Base-by-base conservation (phyloP, 2,797 vertebrate species). In the Enteromius fasciolatus region DNA sequence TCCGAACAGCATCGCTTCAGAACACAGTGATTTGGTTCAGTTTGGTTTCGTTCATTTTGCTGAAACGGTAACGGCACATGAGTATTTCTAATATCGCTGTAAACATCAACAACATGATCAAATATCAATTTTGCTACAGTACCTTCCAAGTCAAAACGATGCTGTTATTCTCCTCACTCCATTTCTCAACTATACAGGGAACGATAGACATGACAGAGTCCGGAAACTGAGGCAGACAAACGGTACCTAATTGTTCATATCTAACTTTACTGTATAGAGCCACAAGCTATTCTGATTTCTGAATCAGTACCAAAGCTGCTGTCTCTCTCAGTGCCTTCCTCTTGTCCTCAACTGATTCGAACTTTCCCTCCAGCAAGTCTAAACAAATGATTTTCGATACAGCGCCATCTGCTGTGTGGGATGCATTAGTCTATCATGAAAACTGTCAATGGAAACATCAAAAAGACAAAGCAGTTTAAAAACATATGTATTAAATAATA, bases 1-100 rank as follows among this genome's bases (percentile, higher is more conserved):
- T 92, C 89, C 1, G 77, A 80, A 20, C 88, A 90, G 80, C 89
- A 93, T 33, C 57, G 83, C 68, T 66, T 92, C 48, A 84, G 41
- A 28, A 39, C 68, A 69, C 80, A 83, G 31, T 79, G 89, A 48
- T 41, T 79, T n/a, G 76, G 88, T 61, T 86, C 76, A 39, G 8
- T 3, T 44, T 44, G 68, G 17, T 28, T 41, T 87, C 28, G n/a
- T 68, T 86, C 87, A 39, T 86, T 81, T 14, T 85, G 64, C 93
- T 94, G 85, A 87, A 92, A 91, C 1, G 17, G 17, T 28, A 48
- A 73, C 5, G 2, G 36, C 3, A n/a, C 4, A 33, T 15, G 6
- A 50, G 28, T 10, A 25, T 44, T 57, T 68, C 36, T n/a, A 20
- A 50, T 15, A 20, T 63, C 25, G 50, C 11, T 17, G 20, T 36